A percentile compares a stretch with the other conserved stretches of the same genome.
These are phyloP conservation scores for Calliphora vicina DNA, from an alignment of 1,140 invertebrate species.

Conservation along the genomic window DNA sequence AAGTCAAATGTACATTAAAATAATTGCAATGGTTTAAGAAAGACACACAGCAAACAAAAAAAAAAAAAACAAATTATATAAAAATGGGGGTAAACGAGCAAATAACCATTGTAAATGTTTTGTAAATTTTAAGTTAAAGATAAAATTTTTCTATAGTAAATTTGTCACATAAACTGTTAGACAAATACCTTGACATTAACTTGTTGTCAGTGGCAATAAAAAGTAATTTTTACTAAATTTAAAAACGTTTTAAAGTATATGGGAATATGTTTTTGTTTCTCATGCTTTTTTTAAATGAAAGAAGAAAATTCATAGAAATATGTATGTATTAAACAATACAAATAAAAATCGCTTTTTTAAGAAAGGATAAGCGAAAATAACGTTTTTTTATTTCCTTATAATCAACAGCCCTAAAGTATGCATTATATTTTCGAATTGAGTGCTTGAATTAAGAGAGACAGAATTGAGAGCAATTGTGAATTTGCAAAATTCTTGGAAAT, in stretches of 20 bases:
- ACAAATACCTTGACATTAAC: neutral
- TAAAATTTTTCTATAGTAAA: neutral
- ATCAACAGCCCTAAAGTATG: no score
- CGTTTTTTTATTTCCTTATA: no score
- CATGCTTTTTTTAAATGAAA: no score
- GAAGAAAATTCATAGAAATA: no score
- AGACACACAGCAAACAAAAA: neutral
- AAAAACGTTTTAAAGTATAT: neutral
- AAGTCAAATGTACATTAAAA: constrained; percentile 63
- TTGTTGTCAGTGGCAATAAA: neutral
- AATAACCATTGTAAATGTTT: neutral
- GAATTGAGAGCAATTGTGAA: no score
- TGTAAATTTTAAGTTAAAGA: neutral
- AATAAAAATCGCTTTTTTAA: no score
- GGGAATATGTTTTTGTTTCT: neutral
- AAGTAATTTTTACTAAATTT: neutral
- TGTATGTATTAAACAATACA: no score
- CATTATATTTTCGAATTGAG: no score
- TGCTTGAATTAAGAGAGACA: no score
- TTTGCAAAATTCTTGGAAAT: no score
- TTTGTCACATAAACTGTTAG: neutral
- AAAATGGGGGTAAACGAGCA: neutral
- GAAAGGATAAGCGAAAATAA: no score
- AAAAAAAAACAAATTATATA: neutral
- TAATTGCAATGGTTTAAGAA: constrained; percentile 58